These are phyloP conservation scores for Nothobranchius furzeri DNA, from an alignment of 2,113 vertebrate genomes.

Conservation along the genomic window DNA sequence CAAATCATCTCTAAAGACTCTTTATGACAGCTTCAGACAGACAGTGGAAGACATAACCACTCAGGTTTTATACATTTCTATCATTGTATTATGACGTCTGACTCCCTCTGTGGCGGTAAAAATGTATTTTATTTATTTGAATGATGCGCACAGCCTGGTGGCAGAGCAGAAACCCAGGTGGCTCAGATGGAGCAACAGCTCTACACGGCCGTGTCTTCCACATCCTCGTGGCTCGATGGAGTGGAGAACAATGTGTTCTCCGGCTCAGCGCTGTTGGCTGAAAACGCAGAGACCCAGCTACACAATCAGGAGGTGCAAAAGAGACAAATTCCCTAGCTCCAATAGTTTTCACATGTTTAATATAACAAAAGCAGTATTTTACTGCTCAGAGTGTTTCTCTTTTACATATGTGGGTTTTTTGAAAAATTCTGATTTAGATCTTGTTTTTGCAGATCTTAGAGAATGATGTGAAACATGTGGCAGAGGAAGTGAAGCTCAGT, in stretches of 20 bases:
- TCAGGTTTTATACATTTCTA: slow-evolving; percentile 66
- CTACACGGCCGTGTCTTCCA: slow-evolving; percentile 83
- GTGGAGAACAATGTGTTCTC: slow-evolving; percentile 87
- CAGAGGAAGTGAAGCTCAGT: slow-evolving; percentile 87
- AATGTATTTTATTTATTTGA: neutral
- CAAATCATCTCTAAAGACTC: slow-evolving; percentile 79
- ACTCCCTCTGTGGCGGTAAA: neutral
- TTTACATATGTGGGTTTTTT: neutral
- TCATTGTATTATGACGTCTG: neutral
- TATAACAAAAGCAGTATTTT: neutral
- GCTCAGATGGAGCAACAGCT: slow-evolving; percentile 85
- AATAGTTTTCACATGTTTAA: neutral
- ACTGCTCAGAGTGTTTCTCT: neutral
- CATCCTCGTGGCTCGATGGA: slow-evolving; percentile 87
- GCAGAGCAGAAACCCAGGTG: slow-evolving; percentile 62
- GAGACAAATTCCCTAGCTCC: neutral
- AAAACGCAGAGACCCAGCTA: slow-evolving; percentile 84
- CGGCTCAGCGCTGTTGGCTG: slow-evolving; percentile 79
- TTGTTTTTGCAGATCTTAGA: slow-evolving; percentile 80
- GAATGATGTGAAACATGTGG: slow-evolving; percentile 87
- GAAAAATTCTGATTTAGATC: neutral
- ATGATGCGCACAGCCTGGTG: slow-evolving; percentile 63
- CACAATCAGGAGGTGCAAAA: slow-evolving; percentile 84
- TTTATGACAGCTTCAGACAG: slow-evolving; percentile 84
- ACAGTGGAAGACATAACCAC: slow-evolving; percentile 82